Percentiles rank a stretch among this genome's conserved stretches.
These are phyloP conservation scores for Platysternon megacephalum DNA, from an alignment of 2,113 vertebrate species.

Conservation along the genomic window DNA sequence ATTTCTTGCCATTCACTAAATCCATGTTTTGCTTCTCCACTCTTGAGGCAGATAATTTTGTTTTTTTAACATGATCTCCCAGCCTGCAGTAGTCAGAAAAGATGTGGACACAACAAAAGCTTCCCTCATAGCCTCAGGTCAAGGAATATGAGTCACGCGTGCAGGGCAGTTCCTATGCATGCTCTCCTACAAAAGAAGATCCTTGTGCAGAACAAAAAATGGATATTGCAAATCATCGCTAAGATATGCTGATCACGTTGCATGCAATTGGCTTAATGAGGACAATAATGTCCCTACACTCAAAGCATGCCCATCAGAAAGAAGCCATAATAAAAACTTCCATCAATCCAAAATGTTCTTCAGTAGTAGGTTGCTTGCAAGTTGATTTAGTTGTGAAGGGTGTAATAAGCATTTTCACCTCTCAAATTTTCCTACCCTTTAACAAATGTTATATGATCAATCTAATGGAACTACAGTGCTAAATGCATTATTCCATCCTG, in stretches of 20 bases:
- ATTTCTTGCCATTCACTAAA: constrained; percentile 55
- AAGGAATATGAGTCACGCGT: constrained; percentile 47
- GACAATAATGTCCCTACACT: constrained; percentile 42
- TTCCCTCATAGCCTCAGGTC: constrained; percentile 38
- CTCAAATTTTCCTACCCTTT: constrained; percentile 25
- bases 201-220: constrained; percentile 47
- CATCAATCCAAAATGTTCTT: constrained; percentile 56
- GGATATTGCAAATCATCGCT: constrained; percentile 39
- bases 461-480: background rate
- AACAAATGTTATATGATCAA: background rate
- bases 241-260: constrained; percentile 39
- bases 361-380: constrained; percentile 48
- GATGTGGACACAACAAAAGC: constrained; percentile 49
- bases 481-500: background rate
- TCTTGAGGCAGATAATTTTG: constrained; percentile 64
- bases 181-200: constrained; percentile 51
- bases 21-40: constrained; percentile 48
- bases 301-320: constrained; percentile 33
- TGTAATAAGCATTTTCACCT: constrained; percentile 1
- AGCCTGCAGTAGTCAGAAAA: constrained; percentile 52
- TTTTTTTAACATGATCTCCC: constrained; percentile 68
- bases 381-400: constrained; percentile 53
- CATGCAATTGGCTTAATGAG: constrained; percentile 58
- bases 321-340: constrained; percentile 66
- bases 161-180: constrained; percentile 19